These are phyloP conservation scores for Drosophila mercatorum DNA, from an alignment of 2,888 invertebrate species.

Conservation along the genomic window DNA sequence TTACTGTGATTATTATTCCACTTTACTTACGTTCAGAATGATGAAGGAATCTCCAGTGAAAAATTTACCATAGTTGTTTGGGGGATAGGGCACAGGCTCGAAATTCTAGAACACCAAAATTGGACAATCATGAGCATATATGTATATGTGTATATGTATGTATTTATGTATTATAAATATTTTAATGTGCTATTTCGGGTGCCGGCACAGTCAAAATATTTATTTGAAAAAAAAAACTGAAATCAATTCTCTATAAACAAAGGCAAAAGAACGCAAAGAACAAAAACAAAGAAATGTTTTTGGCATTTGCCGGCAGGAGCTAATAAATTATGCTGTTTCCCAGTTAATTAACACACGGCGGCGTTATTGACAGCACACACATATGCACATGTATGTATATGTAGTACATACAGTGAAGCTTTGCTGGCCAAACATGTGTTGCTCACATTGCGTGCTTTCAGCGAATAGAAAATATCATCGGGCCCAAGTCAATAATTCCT, in stretches of 20 bases:
- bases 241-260: conserved; percentile 32
- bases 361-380: conserved; percentile 23
- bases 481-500: conserved; percentile 21
- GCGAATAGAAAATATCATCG: conserved; percentile 42
- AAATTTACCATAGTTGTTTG: conserved; percentile 92
- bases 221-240: conserved; percentile 11
- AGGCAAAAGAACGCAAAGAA: conserved; percentile 13
- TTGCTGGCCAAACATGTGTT: conserved; percentile 55
- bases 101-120: conserved; percentile 87
- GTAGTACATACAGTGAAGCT: conserved; percentile 19
- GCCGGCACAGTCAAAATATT: conserved; percentile 39
- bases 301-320: conserved; percentile 21
- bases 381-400: too few relatives aligned
- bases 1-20: not conserved
- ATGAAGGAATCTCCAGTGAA: conserved; percentile 95
- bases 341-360: conserved; percentile 58
- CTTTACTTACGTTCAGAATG: conserved; percentile 89
- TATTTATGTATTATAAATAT: conserved; percentile 3
- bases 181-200: conserved; percentile 34
- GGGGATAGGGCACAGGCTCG: conserved; percentile 90
- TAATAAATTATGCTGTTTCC: conserved; percentile 58
- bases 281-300: conserved; percentile 3
- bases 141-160: conserved; percentile 8
- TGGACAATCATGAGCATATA: conserved; percentile 14
- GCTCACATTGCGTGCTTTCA: conserved; percentile 56